Evolutionary conservation across 1,140 invertebrate genomes (phyloP).

Genomic region (Diabrotica undecimpunctata): DNA sequence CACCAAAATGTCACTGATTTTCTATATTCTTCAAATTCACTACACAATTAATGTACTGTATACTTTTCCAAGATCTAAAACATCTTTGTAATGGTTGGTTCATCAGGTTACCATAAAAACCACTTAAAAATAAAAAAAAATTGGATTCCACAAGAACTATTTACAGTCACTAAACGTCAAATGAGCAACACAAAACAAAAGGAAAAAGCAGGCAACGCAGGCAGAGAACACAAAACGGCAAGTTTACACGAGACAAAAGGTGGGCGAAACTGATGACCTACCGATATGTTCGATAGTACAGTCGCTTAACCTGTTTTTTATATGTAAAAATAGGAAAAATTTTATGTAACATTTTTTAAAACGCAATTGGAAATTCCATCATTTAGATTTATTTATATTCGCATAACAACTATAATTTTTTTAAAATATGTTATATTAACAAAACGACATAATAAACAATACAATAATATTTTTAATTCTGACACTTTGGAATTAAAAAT

Average conservation of each 20-base stretch:
- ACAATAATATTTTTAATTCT: no score
- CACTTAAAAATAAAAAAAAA: background rate
- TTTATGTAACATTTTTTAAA: no score
- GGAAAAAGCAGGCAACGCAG: background rate
- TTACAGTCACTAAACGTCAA: background rate
- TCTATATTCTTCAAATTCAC: background rate
- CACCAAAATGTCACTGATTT: background rate
- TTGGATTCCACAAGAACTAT: background rate
- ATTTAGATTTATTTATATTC: no score
- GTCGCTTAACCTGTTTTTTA: background rate
- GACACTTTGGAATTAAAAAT: no score
- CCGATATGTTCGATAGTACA: background rate
- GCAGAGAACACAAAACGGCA: background rate
- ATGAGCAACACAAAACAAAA: background rate
- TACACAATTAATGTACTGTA: background rate
- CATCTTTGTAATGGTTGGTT: background rate
- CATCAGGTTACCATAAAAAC: conserved; percentile 4
- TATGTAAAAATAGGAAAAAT: background rate
- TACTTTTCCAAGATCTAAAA: background rate
- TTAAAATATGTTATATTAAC: no score
- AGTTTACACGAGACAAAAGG: background rate
- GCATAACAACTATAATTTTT: no score
- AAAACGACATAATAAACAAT: no score
- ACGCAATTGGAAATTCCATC: no score
- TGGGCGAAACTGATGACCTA: background rate